Percentiles rank a stretch among this genome's conserved stretches.
Conservation (phyloP, 2,797 vertebrate species). For the Myiotriccus ornatus region DNA sequence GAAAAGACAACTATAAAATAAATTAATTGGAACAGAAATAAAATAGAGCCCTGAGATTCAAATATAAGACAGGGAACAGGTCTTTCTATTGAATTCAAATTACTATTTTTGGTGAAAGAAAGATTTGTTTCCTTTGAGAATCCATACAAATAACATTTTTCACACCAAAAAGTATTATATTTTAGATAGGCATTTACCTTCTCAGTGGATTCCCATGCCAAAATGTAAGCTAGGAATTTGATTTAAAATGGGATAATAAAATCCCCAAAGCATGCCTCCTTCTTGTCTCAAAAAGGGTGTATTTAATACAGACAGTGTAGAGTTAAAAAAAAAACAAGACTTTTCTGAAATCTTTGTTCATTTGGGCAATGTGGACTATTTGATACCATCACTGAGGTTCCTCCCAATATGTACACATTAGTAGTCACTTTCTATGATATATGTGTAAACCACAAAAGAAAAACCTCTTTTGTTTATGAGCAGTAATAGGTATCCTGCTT, state of each 20-base stretch:
- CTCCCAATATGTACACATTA: constrained; percentile 51
- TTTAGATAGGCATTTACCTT: background rate
- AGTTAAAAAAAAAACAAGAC: constrained; percentile 42
- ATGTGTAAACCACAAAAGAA: constrained; percentile 45
- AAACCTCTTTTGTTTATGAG: constrained; percentile 67
- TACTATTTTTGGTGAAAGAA: background rate
- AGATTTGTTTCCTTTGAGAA: background rate
- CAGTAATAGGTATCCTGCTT: constrained; percentile 37
- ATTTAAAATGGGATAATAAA: constrained; percentile 62
- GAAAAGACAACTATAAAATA: constrained; percentile 7
- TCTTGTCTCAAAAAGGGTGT: constrained; percentile 48
- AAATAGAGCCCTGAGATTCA: background rate
- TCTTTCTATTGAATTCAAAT: background rate
- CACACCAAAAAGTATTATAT: background rate
- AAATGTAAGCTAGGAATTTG: constrained; percentile 41
- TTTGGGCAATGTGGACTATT: constrained; percentile 60
- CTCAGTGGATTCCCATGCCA: constrained; percentile 1
- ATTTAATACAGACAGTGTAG: constrained; percentile 54
- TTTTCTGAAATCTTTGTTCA: constrained; percentile 63
- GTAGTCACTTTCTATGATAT: constrained; percentile 51
- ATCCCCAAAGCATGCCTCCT: constrained; percentile 40
- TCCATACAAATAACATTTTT: background rate
- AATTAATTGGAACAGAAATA: background rate
- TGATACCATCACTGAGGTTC: constrained; percentile 63
- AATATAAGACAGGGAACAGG: background rate